Percentiles rank a stretch among this genome's conserved stretches.
These are phyloP conservation scores for Ariopsis seemanni DNA, from an alignment of 2,113 vertebrate genomes.

Conservation along the genomic window DNA sequence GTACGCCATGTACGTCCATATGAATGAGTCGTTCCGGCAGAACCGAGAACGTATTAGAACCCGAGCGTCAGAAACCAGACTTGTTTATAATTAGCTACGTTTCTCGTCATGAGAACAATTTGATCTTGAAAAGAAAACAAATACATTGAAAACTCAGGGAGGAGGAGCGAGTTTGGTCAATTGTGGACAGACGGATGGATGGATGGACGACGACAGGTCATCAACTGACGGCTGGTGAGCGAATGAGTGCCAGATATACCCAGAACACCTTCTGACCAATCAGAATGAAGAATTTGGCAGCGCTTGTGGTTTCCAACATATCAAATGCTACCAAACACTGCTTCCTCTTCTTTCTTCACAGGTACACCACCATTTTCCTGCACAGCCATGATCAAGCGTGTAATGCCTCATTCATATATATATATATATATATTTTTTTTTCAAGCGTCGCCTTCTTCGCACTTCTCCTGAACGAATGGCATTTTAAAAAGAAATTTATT, in stretches of 20 bases:
- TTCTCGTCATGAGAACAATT: no score
- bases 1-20: neutral
- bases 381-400: neutral
- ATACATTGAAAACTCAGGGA: no score
- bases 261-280: neutral
- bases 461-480: neutral
- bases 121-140: no score
- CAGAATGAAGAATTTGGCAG: neutral
- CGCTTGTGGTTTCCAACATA: neutral
- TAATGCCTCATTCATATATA: slow-evolving; percentile 3
- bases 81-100: no score
- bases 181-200: no score
- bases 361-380: neutral
- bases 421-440: no score
- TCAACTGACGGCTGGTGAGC: no score
- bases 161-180: no score
- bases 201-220: no score
- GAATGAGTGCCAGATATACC: no score
- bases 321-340: no score
- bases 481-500: slow-evolving; percentile 2
- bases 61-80: no score
- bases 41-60: neutral
- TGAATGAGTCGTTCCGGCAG: neutral
- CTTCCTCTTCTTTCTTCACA: neutral
- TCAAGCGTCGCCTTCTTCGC: neutral